Percentiles rank a stretch among this genome's conserved stretches.
Evolutionary conservation across 2,113 vertebrate species (phyloP).

Genomic region (Hippocampus guttulatus): DNA sequence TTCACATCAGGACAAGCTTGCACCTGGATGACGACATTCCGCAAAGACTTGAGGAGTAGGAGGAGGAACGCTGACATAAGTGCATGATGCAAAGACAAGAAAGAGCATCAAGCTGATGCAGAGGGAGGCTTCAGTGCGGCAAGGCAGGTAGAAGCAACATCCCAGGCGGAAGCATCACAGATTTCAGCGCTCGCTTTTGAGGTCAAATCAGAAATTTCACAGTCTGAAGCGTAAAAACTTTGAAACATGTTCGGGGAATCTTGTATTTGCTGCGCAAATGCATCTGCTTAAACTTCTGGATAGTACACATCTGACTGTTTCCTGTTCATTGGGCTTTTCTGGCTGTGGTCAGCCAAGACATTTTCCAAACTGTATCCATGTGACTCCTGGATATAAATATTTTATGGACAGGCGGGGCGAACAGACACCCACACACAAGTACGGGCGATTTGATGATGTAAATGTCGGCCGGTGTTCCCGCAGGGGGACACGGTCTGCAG

Average conservation of each 20-base stretch:
- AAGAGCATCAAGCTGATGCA: not conserved
- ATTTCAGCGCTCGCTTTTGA: not conserved
- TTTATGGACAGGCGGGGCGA: not conserved
- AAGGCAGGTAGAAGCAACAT: not conserved
- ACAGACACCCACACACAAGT: constrained; percentile 23
- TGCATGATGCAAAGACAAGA: constrained; percentile 3
- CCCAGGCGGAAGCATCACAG: not conserved
- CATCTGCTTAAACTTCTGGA: not conserved
- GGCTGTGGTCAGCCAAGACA: not conserved
- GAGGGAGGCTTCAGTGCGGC: not conserved
- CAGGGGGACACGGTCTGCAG: constrained; percentile 23
- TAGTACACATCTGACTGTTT: too few relatives aligned
- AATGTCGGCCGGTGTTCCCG: constrained; percentile 47
- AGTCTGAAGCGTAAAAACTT: not conserved
- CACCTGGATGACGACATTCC: not conserved
- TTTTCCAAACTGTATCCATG: not conserved
- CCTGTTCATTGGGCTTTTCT: too few relatives aligned
- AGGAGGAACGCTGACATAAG: not conserved
- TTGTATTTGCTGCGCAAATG: not conserved
- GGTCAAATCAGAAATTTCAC: not conserved
- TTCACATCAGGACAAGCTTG: not conserved
- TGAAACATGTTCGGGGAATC: not conserved
- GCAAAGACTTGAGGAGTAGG: not conserved
- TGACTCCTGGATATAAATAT: not conserved
- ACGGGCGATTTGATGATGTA: constrained; percentile 47